Conservation (phyloP, 2,888 invertebrate species). For the Eremobia ochroleuca region DNA sequence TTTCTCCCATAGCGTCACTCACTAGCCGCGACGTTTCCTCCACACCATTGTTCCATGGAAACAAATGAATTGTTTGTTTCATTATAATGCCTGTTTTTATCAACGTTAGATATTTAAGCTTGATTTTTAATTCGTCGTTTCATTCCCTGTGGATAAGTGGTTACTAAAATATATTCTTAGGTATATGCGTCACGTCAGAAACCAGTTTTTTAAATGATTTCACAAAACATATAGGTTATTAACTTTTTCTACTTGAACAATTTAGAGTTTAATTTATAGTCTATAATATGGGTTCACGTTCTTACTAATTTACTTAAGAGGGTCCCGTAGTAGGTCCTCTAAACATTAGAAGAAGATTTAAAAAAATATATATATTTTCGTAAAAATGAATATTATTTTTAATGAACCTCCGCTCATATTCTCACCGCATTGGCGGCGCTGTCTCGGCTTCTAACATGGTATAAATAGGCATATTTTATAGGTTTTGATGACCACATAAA, state of each 20-base stretch:
- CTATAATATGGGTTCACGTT: slow-evolving; percentile 10
- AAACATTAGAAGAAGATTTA: background rate
- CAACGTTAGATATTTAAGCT: slow-evolving; percentile 9
- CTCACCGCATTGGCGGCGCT: background rate
- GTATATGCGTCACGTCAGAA: background rate
- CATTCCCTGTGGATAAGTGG: slow-evolving; percentile 2
- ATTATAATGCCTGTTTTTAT: slow-evolving; percentile 18
- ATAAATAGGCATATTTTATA: slow-evolving; percentile 30
- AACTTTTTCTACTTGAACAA: slow-evolving; percentile 10
- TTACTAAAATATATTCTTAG: background rate
- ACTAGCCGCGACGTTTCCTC: slow-evolving; percentile 46
- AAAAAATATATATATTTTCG: no score
- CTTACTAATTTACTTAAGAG: background rate
- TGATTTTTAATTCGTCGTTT: slow-evolving; percentile 10
- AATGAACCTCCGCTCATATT: background rate
- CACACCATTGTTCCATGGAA: slow-evolving; percentile 35
- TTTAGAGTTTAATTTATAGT: slow-evolving; percentile 19
- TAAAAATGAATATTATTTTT: background rate
- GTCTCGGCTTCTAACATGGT: background rate
- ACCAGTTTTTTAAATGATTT: slow-evolving; percentile 32
- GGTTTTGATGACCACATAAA: slow-evolving; percentile 19
- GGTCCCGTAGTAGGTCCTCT: background rate
- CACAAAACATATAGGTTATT: slow-evolving; percentile 5
- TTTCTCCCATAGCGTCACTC: slow-evolving; percentile 45
- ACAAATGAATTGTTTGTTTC: slow-evolving; percentile 10